Percentiles rank a stretch among this genome's conserved stretches.
phyloP scores from a whole-genome alignment of 1,140 invertebrate genomes.

The Diorhabda sublineata region DNA sequence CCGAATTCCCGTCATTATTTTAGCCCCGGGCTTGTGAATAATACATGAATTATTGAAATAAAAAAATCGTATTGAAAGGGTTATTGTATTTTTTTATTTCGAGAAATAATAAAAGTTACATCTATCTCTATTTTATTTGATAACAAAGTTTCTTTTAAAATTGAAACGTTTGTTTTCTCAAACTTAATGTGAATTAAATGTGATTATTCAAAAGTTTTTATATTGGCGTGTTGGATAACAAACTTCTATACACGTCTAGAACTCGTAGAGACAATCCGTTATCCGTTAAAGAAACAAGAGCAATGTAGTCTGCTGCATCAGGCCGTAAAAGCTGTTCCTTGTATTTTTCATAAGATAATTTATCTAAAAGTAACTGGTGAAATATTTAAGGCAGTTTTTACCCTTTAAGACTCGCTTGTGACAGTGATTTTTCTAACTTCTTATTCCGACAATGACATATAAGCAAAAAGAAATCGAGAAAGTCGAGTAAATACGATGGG shows the following conservation, averaged over 20 bases:
- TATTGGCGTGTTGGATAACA: not conserved
- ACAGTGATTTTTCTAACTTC: constrained; percentile 31
- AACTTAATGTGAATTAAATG: not conserved
- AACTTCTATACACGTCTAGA: constrained; percentile 4
- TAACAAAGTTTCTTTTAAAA: not conserved
- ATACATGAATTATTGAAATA: too few relatives aligned
- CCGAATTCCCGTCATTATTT: too few relatives aligned
- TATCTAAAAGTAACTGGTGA: constrained; percentile 38
- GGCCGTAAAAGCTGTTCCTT: constrained; percentile 25
- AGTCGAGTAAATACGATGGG: not conserved
- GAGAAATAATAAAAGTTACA: too few relatives aligned
- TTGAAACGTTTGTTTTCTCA: not conserved
- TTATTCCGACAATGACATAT: constrained; percentile 17
- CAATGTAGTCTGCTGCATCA: constrained; percentile 7
- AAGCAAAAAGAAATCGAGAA: constrained; percentile 6
- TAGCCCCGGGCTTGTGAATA: too few relatives aligned
- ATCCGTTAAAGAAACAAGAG: constrained; percentile 3
- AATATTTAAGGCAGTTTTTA: constrained; percentile 40
- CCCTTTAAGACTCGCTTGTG: constrained; percentile 26
- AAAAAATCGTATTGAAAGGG: too few relatives aligned
- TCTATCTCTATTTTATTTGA: not conserved
- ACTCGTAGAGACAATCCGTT: not conserved
- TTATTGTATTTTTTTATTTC: too few relatives aligned
- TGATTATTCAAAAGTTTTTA: not conserved
- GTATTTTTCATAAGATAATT: constrained; percentile 37